Evolutionary conservation across 2,797 vertebrate species (phyloP), one percentile per base, ranked within the genome.

Genomic region (Loriculus beryllinus): DNA sequence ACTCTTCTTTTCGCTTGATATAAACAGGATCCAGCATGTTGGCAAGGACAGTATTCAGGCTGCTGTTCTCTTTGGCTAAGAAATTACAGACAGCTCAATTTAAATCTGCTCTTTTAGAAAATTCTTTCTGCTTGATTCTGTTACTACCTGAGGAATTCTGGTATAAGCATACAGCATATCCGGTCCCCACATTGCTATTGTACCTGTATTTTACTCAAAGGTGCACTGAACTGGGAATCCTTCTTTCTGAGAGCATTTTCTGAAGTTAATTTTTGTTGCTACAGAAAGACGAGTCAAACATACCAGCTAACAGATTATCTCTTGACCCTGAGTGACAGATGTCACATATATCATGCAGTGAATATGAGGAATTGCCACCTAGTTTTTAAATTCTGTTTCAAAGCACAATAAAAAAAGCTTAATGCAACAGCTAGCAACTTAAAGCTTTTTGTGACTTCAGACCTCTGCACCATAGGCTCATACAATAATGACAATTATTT

Each of bases 1-100:
- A 16, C 2, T 49, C 35, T 31, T 79, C 4, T 12, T 43, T 42
- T 70, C 65, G 23, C 67, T 42, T 65, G n/a, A 35, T 28, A 21
- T 5, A 59, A 59, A 75, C 9, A 60, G 28, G 40, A 64, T 15
- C 45, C 78, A 85, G 22, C 15, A 49, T 2, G 0, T 3, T 1
- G 0, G 5, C 1, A 1, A 57, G 43, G 37, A n/a, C 10, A 37
- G 15, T 5, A 56, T 60, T 29, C 60, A 62, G 42, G 35, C 21
- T 52, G 48, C 51, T 69, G n/a, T 20, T 76, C 62, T 56, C 6
- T 42, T 80, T 71, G 69, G 39, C 52, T 47, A 81, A 31, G 14
- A 43, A 74, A 59, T 56, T 20, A 16, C 28, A 56, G 20, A 54
- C 16, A 69, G 39, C 4, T n/a, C 52, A 63, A 18, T 16, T 48